Evolutionary conservation across 2,113 vertebrate species (phyloP).

Genomic region (Lipotes vexillifer): DNA sequence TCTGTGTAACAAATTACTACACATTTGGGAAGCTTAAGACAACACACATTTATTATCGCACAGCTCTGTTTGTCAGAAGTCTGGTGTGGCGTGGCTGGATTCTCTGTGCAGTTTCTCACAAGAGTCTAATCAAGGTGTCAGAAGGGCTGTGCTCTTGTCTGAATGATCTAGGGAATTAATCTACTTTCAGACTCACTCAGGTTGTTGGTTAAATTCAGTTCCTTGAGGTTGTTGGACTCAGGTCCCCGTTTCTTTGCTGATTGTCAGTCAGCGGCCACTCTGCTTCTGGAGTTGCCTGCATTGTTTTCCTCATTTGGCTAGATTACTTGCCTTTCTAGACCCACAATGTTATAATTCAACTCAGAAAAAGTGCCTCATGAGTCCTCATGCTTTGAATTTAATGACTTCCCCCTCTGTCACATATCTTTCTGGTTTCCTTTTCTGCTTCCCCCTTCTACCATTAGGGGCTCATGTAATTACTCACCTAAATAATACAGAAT

Average conservation of each 20-base stretch:
- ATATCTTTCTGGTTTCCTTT: not conserved
- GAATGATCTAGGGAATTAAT: not conserved
- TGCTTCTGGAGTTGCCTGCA: not conserved
- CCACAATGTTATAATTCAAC: not conserved
- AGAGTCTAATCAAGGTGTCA: not conserved
- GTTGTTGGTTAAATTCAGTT: not conserved
- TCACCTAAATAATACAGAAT: not conserved
- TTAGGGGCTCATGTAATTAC: not conserved
- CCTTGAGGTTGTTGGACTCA: not conserved
- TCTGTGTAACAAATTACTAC: not conserved
- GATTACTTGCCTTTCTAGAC: not conserved
- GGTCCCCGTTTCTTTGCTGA: not conserved
- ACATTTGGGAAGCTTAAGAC: not conserved
- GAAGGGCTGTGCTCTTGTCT: not conserved
- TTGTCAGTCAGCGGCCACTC: accelerated
- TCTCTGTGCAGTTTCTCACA: not conserved
- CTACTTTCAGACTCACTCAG: not conserved
- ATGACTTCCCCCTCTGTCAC: not conserved
- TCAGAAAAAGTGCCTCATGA: not conserved
- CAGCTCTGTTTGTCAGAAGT: not conserved
- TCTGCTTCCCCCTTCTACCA: not conserved
- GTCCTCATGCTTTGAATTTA: not conserved
- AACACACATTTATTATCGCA: not conserved
- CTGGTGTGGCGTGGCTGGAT: not conserved
- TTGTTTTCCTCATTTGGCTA: not conserved